phyloP scores from a whole-genome alignment of 2,113 vertebrate genomes.

The Pachypanchax playfairii region DNA sequence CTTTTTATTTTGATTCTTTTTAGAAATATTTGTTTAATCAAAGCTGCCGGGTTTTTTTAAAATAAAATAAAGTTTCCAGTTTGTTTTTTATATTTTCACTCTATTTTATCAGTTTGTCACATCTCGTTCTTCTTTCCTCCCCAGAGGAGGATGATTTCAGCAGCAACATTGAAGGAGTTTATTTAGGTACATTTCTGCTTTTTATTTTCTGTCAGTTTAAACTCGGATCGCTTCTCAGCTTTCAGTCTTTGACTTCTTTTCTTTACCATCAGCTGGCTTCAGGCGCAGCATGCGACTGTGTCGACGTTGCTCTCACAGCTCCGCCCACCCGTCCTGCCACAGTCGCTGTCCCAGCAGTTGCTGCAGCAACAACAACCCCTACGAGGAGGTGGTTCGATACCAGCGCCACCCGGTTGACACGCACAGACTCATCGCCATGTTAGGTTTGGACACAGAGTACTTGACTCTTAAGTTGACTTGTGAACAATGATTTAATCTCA shows the following conservation, averaged over 20 bases:
- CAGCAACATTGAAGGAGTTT: constrained; percentile 81
- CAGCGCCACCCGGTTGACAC: constrained; percentile 83
- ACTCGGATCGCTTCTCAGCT: background rate
- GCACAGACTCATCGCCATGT: constrained; percentile 85
- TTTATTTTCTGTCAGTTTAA: background rate
- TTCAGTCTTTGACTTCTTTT: background rate
- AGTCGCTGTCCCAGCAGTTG: constrained; percentile 74
- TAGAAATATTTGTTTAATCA: no score
- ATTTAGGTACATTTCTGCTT: constrained; percentile 82
- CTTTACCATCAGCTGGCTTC: constrained; percentile 84
- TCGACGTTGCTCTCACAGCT: constrained; percentile 76
- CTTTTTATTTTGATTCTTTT: background rate
- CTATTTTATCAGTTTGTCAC: background rate
- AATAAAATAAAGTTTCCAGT: no score
- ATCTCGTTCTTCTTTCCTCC: background rate
- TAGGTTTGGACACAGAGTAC: constrained; percentile 79
- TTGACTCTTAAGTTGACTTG: background rate
- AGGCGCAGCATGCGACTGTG: constrained; percentile 91
- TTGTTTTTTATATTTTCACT: background rate
- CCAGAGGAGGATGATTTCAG: constrained; percentile 90
- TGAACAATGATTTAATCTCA: background rate
- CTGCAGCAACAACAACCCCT: constrained; percentile 75
- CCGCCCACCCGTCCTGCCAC: constrained; percentile 64
- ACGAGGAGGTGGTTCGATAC: constrained; percentile 92
- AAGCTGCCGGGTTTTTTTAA: no score